A percentile compares a stretch with the other conserved stretches of the same genome.
phyloP scores from a whole-genome alignment of 2,888 invertebrate species.

The Erebia palarica region DNA sequence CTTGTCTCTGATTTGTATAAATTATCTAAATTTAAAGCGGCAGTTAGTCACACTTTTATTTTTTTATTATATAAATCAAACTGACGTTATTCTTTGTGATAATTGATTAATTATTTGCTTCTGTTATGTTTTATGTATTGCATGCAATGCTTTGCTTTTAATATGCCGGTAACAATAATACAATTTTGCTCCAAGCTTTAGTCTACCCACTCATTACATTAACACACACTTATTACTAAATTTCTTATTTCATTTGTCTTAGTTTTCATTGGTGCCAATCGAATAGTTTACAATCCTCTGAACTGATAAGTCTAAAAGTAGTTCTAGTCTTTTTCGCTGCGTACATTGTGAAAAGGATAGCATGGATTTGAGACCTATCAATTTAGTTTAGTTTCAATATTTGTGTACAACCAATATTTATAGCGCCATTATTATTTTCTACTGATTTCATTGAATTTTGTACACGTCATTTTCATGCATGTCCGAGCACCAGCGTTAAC shows the following conservation, averaged over 20 bases:
- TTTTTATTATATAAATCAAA: slow-evolving; percentile 37
- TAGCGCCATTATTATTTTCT: slow-evolving; percentile 57
- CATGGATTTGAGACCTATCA: neutral
- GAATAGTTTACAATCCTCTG: neutral
- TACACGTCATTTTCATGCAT: slow-evolving; percentile 63
- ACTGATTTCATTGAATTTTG: slow-evolving; percentile 80
- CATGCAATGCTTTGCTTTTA: slow-evolving; percentile 46
- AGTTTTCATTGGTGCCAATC: neutral
- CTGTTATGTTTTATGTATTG: slow-evolving; percentile 46
- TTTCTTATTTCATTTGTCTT: slow-evolving; percentile 13
- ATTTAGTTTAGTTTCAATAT: neutral
- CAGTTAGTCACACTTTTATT: slow-evolving; percentile 27
- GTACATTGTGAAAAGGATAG: neutral
- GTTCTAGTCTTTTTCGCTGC: neutral
- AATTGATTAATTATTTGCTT: slow-evolving; percentile 28
- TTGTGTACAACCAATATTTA: neutral
- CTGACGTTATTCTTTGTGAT: slow-evolving; percentile 41
- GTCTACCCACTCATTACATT: slow-evolving; percentile 20
- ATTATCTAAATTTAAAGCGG: slow-evolving; percentile 20
- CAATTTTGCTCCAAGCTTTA: slow-evolving; percentile 34
- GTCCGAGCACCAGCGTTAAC: slow-evolving; percentile 49
- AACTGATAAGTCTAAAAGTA: neutral
- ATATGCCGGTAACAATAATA: slow-evolving; percentile 36
- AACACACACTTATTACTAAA: neutral
- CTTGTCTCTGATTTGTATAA: slow-evolving; percentile 73